Evolutionary conservation across 2,113 vertebrate species (phyloP), one percentile per base, ranked within the genome.

Genomic region (Hippocampus comes): DNA sequence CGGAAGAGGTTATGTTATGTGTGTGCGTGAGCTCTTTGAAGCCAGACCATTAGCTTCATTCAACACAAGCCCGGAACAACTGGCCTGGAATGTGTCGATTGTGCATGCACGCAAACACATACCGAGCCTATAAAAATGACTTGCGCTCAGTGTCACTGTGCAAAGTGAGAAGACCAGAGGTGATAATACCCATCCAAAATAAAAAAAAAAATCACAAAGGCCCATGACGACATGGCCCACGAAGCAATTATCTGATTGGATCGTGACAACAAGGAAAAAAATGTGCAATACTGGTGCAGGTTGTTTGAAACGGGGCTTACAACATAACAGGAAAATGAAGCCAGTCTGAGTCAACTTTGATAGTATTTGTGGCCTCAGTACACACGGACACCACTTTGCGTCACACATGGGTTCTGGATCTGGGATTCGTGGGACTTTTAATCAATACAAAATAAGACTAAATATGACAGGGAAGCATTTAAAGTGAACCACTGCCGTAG

Each of bases 11-110:
- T 76, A 68, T 72, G 17, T 41, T 34, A 34, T 78, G 78, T 72
- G 48, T 38, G 67, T 73, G 55, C 83, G 78, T 75, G 79, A 92
- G 86, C 81, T 90, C 93, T 95, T 95, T 95, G 93, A 94, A 94
- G 93, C 89, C 74, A 73, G 87, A 87, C 89, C 90, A 90, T 91
- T 87, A 91, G 88, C 92, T 94, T 95, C 92, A 94, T 94, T 94
- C 93, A 93, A 93, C 88, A 93, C 92, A 94, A 87, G 89, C 89
- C 91, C 93, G 87, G 87, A 92, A 91, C 79, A 86, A 88, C 88
- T 91, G 90, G 89, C 72, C 85, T 74, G 72, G 88, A 91, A 93
- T 90, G 87, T 89, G 90, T 90, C 91, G 89, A 93, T 94, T 93
- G 90, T 82, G 77, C 68, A 38, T 55, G 73, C 56, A 76, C 21